Conservation (phyloP, 2,113 vertebrate genomes). For the Etheostoma spectabile region DNA sequence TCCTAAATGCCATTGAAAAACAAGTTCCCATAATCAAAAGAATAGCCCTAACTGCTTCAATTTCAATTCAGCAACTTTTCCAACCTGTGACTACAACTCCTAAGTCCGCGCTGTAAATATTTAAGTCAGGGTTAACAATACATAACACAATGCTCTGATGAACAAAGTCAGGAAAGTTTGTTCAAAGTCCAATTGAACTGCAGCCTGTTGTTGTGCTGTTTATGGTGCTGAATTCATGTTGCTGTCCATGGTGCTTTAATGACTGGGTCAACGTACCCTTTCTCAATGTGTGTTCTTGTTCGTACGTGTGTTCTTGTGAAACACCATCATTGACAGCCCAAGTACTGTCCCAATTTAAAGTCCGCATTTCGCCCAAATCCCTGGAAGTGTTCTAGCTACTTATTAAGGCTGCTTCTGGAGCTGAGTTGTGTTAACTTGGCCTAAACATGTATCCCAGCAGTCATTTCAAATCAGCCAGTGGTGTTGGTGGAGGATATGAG, state of each 20-base stretch:
- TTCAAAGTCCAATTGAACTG: background rate
- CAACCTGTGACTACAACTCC: background rate
- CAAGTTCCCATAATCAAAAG: slow-evolving; percentile 46
- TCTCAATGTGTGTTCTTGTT: background rate
- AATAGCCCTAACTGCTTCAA: slow-evolving; percentile 4
- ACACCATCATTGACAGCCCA: background rate
- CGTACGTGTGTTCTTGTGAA: background rate
- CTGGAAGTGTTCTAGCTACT: slow-evolving; percentile 1
- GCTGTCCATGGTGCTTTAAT: slow-evolving; percentile 10
- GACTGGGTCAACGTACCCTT: background rate
- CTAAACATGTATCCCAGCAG: background rate
- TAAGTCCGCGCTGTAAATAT: slow-evolving; percentile 1
- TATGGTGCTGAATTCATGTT: slow-evolving; percentile 1
- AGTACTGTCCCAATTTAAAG: slow-evolving; percentile 2
- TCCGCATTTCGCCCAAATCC: background rate
- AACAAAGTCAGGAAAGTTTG: background rate
- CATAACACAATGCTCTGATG: background rate
- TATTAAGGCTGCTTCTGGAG: background rate
- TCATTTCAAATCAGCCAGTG: slow-evolving; percentile 1
- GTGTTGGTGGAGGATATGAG: background rate
- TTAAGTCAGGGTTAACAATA: background rate
- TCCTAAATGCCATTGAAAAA: slow-evolving; percentile 36
- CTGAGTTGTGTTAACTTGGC: slow-evolving; percentile 7
- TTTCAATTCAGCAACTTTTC: slow-evolving; percentile 7
- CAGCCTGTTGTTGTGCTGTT: background rate